Conservation (phyloP, 2,888 invertebrate species). For the Eudemis profundana region DNA sequence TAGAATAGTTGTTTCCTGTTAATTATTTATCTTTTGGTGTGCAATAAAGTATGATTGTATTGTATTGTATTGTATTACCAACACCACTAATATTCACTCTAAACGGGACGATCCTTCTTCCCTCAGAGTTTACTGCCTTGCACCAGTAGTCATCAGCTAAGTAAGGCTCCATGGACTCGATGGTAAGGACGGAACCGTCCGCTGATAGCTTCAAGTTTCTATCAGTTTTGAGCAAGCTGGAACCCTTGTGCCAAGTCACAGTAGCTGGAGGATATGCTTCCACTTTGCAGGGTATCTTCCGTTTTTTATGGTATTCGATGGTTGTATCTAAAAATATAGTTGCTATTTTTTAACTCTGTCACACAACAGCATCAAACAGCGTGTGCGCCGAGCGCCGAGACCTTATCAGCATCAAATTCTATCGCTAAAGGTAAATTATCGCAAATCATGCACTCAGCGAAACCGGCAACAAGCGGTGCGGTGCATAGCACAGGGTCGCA, state of each 20-base stretch:
- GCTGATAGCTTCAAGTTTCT: slow-evolving; percentile 50
- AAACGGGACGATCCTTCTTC: slow-evolving; percentile 49
- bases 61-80: too few relatives aligned
- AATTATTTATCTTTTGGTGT: too few relatives aligned
- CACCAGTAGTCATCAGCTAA: slow-evolving; percentile 55
- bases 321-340: slow-evolving; percentile 51
- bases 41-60: too few relatives aligned
- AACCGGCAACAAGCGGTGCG: too few relatives aligned
- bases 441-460: too few relatives aligned
- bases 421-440: too few relatives aligned
- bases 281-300: slow-evolving; percentile 53
- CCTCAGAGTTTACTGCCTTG: slow-evolving; percentile 51
- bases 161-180: slow-evolving; percentile 54
- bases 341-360: too few relatives aligned
- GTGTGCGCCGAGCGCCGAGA: too few relatives aligned
- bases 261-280: slow-evolving; percentile 58
- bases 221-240: slow-evolving; percentile 45
- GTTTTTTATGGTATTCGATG: slow-evolving; percentile 54
- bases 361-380: too few relatives aligned
- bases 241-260: slow-evolving; percentile 57
- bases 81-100: slow-evolving; percentile 53
- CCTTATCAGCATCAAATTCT: too few relatives aligned
- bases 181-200: slow-evolving; percentile 52
- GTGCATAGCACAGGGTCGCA: too few relatives aligned
- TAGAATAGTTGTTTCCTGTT: too few relatives aligned